These are phyloP conservation scores for Gorsachius magnificus DNA, from an alignment of 2,797 vertebrate genomes.

Conservation along the genomic window DNA sequence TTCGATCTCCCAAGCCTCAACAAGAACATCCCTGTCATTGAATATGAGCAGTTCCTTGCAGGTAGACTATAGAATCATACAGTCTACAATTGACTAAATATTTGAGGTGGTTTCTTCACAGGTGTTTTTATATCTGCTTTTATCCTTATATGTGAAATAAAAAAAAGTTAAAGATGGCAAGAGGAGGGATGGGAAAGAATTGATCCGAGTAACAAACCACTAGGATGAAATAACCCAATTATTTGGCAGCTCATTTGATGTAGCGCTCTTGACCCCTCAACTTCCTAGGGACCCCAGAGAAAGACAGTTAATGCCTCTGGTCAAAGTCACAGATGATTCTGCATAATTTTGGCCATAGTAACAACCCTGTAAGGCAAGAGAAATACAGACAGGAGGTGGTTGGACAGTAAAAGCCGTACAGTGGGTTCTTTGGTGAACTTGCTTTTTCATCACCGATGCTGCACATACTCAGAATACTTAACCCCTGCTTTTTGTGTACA, in stretches of 20 bases:
- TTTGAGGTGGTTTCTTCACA: not conserved
- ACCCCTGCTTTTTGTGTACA: not conserved
- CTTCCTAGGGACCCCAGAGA: not conserved
- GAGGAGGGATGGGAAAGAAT: not conserved
- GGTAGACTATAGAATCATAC: constrained; percentile 70
- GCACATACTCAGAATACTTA: not conserved
- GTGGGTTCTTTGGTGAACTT: not conserved
- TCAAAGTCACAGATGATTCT: not conserved
- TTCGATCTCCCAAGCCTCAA: constrained; percentile 91
- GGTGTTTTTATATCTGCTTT: not conserved
- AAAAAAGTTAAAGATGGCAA: not conserved
- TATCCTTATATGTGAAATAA: not conserved
- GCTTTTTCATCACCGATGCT: accelerated
- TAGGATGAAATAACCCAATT: not conserved
- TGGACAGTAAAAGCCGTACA: not conserved
- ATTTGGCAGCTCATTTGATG: not conserved
- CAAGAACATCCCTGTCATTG: constrained; percentile 90
- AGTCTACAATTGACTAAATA: not conserved
- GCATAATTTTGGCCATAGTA: not conserved
- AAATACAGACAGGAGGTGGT: not conserved
- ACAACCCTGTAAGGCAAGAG: not conserved
- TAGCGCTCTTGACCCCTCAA: accelerated
- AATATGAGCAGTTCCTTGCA: constrained; percentile 93
- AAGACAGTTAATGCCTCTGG: not conserved
- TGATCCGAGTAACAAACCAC: not conserved